Percentiles rank a stretch among this genome's conserved stretches.
Evolutionary conservation across 2,113 vertebrate species (phyloP).

Genomic region (Aplodontia rufa): DNA sequence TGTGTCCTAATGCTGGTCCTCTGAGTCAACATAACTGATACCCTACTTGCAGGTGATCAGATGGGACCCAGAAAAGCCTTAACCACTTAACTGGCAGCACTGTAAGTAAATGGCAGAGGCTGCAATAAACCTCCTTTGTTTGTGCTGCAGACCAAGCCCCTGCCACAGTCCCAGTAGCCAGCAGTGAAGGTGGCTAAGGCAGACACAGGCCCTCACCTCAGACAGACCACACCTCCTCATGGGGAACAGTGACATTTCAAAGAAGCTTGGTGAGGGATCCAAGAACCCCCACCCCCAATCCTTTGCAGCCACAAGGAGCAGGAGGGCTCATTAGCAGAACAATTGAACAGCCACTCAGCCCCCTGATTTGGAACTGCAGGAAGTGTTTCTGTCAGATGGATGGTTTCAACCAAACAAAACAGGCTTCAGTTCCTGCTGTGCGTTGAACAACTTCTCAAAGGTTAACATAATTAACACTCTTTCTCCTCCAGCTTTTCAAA

Average conservation of each 20-base stretch:
- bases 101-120: not conserved
- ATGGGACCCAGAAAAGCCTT: not conserved
- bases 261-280: not conserved
- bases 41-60: not conserved
- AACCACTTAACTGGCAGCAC: not conserved
- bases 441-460: not conserved
- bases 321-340: not conserved
- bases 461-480: slow-evolving; percentile 56
- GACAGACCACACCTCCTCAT: not conserved
- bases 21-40: not conserved
- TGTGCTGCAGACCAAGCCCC: not conserved
- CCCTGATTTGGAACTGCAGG: not conserved
- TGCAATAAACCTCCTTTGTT: not conserved
- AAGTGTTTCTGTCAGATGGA: not conserved
- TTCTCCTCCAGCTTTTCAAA: not conserved
- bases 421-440: not conserved
- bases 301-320: not conserved
- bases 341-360: not conserved
- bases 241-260: not conserved
- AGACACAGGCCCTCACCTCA: not conserved
- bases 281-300: not conserved
- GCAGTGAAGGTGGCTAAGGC: not conserved
- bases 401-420: not conserved
- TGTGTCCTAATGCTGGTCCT: accelerated
- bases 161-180: not conserved